phyloP scores from a whole-genome alignment of 2,797 vertebrate genomes.

The Zalophus californianus region DNA sequence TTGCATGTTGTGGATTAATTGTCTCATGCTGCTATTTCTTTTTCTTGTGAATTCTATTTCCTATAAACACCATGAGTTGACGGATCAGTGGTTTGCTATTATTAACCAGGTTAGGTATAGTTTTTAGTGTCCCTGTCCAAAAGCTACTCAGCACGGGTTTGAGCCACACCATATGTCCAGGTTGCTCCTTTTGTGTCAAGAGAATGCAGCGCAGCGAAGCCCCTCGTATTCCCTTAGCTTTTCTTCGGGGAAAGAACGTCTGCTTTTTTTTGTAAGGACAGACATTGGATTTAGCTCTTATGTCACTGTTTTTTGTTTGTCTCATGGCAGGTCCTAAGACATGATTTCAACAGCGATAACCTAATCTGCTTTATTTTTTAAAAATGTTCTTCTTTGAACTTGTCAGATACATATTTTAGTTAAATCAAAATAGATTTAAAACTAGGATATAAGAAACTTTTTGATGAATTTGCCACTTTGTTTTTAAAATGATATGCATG shows the following conservation, averaged over 20 bases:
- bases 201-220: slow-evolving; percentile 4
- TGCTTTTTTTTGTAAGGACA: slow-evolving; percentile 14
- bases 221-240: not conserved
- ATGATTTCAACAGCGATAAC: not conserved
- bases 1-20: slow-evolving; percentile 77
- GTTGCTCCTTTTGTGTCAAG: slow-evolving; percentile 53
- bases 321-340: not conserved
- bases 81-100: slow-evolving; percentile 73
- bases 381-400: not conserved
- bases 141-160: slow-evolving; percentile 74
- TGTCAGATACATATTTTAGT: not conserved
- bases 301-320: not conserved
- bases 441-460: not conserved
- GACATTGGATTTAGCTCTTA: not conserved
- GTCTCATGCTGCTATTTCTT: slow-evolving; percentile 80
- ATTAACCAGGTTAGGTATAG: slow-evolving; percentile 73
- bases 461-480: not conserved
- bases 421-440: slow-evolving; percentile 39
- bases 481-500: not conserved
- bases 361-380: slow-evolving; percentile 1
- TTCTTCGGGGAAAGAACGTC: not conserved
- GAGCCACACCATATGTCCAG: slow-evolving; percentile 78
- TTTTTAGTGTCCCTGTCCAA: slow-evolving; percentile 63
- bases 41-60: slow-evolving; percentile 76
- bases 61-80: slow-evolving; percentile 75